Base-by-base conservation (phyloP, 2,797 vertebrate genomes). In the Enteromius fasciolatus region DNA sequence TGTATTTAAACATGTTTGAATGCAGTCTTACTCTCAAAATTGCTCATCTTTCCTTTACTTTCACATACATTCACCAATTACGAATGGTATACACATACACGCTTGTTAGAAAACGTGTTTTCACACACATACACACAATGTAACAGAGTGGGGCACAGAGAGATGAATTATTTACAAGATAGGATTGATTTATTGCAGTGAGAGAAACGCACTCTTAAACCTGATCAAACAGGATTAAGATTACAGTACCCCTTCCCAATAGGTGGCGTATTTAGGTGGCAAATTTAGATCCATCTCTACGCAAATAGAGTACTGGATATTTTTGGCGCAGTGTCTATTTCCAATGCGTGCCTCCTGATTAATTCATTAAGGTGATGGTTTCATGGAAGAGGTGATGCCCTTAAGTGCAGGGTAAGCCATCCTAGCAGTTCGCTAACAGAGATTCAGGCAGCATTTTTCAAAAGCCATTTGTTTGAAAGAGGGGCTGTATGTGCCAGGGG, bases 151-250 rank as follows among this genome's bases (percentile, higher is more conserved):
- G 81, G 87, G 87, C 84, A 88, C 86, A 89, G 89, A 92, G 87
- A 88, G 87, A 88, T 93, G 85, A 94, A 93, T 94, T 92, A 94
- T 94, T 94, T 93, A 94, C 92, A 92, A 90, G 91, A 93, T 90
- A 88, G 86, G 91, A 92, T 91, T 93, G 92, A 93, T 94, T 94
- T 94, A 93, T 94, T 92, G 92, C 91, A 87, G 87, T 80, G 61
- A 90, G 87, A 73, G 66, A 91, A 90, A 90, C 86, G 84, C 90
- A 92, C 93, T 92, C 90, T 92, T 93, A 94, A 93, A 92, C 92
- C 91, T 90, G 92, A 93, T 94, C 93, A 94, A 94, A 93, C 91
- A 89, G 91, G 93, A 94, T 95, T 93, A 95, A 93, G 92, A 93
- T 92, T 94, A 94, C 92, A 93, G 90, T 89, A 90, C 92, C 90